Evolutionary conservation across 2,888 invertebrate genomes (phyloP).

Genomic region (Prenolepis imparis): DNA sequence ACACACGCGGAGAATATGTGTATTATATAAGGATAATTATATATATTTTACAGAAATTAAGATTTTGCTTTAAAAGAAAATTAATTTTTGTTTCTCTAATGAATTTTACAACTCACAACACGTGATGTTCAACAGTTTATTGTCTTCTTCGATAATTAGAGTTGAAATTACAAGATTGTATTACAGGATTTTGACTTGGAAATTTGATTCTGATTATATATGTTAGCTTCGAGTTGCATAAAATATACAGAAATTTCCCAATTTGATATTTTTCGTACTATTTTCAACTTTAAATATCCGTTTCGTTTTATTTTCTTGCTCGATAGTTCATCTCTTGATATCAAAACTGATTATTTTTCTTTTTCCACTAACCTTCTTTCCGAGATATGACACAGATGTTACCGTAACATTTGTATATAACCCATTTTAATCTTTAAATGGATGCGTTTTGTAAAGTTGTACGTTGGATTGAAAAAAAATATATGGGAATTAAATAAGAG

Average conservation of each 20-base stretch:
- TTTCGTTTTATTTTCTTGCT: conserved; percentile 30
- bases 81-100: background rate
- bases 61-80: background rate
- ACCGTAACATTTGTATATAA: conserved; percentile 19
- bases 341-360: conserved; percentile 29
- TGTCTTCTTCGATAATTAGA: background rate
- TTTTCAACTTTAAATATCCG: conserved; percentile 3
- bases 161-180: background rate
- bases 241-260: background rate
- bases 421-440: conserved; percentile 32
- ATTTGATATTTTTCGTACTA: background rate
- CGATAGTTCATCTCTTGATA: conserved; percentile 43
- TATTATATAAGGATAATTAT: background rate
- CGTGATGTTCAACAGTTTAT: background rate
- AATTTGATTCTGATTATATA: no score
- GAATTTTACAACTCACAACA: background rate
- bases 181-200: no score
- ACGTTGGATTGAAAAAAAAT: conserved; percentile 6
- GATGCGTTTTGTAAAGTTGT: background rate
- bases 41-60: background rate
- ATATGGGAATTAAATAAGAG: background rate
- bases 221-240: background rate
- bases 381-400: conserved; percentile 41
- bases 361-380: conserved; percentile 1
- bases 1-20: background rate